Evolutionary conservation across 2,888 invertebrate genomes (phyloP), one percentile per base, ranked within the genome.

Genomic region (Lamproptera curius): DNA sequence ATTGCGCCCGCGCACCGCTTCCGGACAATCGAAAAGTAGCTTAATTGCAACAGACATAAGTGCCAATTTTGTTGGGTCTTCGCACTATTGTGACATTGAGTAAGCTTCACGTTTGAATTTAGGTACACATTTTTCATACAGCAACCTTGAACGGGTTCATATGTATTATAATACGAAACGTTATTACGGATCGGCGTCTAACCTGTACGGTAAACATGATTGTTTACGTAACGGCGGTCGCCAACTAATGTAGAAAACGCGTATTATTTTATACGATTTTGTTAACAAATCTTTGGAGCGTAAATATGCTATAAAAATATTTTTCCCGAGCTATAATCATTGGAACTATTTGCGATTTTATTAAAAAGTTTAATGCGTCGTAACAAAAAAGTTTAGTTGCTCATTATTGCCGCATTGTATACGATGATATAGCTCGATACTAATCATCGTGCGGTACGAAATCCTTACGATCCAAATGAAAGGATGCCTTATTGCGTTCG

Each of bases 1-100:
- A 23, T n/a, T 53, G 48, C 50, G 46, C 46, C 42, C 43, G 42
- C 55, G 52, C 51, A 56, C 37, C 16, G 16, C 37, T 16, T 2
- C 8, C 10, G 13, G 3, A 8, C 33, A 17, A 16, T 42, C 39
- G 13, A 52, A 42, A 45, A 40, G 3, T 34, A 26, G 6, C 44
- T 28, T 35, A 52, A 52, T 42, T 15, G 9, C 26, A 20, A 10
- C 31, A 28, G 38, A 42, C 31, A 36, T 51, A 51, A 53, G 53
- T 46, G 20, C 16, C 23, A 44, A 16, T 39, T 42, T 46, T 26
- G 33, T 11, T 9, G 5, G 26, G 1, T 4, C 37, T 16, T 10
- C 15, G 5, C 4, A 16, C 33, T 38, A 16, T 17, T 11, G 34
- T 46, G 39, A 42, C 38, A 42, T 50, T 46, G 50, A 50, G 16